Evolutionary conservation across 2,797 vertebrate genomes (phyloP), one percentile per base, ranked within the genome.

Genomic region (Brotula barbata): DNA sequence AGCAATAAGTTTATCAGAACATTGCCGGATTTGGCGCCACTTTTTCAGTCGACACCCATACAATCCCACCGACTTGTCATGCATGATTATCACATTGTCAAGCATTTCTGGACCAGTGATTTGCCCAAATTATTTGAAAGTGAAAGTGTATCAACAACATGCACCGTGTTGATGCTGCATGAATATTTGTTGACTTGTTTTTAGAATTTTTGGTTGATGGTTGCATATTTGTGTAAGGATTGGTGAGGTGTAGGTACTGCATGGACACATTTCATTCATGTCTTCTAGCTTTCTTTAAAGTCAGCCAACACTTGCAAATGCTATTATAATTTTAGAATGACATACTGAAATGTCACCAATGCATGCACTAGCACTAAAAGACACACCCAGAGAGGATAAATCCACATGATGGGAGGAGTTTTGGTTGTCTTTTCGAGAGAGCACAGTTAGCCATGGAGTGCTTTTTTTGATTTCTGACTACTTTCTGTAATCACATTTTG

Each of bases 1-100:
- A 41, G 15, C 9, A 23, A 25, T 44, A 72, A 69, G 75, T 89
- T 88, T 88, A 81, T 70, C 55, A 61, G 64, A 58, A 52, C 77
- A 50, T 58, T 53, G 46, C 34, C 36, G 51, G 71, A 85, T 90
- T 93, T 93, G 91, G 91, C 92, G 92, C 92, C 92, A 93, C 91
- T 93, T 93, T 84, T 91, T 83, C 75, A 78, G 85, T 82, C 73
- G 77, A 86, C 84, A 86, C 87, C 83, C 87, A 78, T 86, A 69
- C 16, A 83, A 39, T 76, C 74, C 44, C 50, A 58, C 55, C 74
- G 64, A 68, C 73, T 76, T 75, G 59, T 75, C 80, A 59, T 65
- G 72, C 61, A 58, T 21, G 22, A 36, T 13, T 48, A 22, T 33
- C 56, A 43, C 52, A 51, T 56, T 49, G 40, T 45, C 52, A 45